Evolutionary conservation across 2,888 invertebrate genomes (phyloP).

Genomic region (Spodoptera littoralis): DNA sequence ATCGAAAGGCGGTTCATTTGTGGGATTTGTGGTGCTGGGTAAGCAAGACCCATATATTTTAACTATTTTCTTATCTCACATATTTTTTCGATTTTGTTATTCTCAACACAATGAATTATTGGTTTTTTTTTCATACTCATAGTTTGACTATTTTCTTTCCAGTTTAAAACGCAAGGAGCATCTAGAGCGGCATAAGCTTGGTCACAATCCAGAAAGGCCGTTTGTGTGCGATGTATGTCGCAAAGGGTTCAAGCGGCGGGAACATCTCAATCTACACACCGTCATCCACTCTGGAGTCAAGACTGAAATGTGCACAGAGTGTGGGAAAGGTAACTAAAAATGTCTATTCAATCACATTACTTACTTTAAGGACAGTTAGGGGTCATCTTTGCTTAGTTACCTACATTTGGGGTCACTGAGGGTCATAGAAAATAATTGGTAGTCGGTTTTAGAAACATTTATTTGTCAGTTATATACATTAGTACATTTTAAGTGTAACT

Average conservation of each 20-base stretch:
- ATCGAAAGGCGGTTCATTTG: slow-evolving; percentile 94
- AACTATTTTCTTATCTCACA: not conserved
- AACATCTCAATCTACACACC: slow-evolving; percentile 94
- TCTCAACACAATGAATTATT: too few relatives aligned
- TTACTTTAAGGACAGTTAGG: too few relatives aligned
- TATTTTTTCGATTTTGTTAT: too few relatives aligned
- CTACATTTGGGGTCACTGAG: too few relatives aligned
- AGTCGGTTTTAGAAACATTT: not conserved
- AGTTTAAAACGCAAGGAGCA: slow-evolving; percentile 93
- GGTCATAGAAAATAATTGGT: too few relatives aligned
- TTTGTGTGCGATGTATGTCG: slow-evolving; percentile 93
- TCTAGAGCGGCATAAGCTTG: slow-evolving; percentile 93
- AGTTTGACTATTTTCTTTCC: slow-evolving; percentile 5
- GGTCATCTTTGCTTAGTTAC: too few relatives aligned
- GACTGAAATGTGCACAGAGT: slow-evolving; percentile 93
- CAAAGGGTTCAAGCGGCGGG: slow-evolving; percentile 94
- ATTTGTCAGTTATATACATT: not conserved
- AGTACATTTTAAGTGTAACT: too few relatives aligned
- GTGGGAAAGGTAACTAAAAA: slow-evolving; percentile 89
- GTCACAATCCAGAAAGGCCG: slow-evolving; percentile 94
- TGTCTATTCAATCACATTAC: too few relatives aligned
- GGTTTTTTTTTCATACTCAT: too few relatives aligned
- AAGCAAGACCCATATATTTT: slow-evolving; percentile 43
- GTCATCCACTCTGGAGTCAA: slow-evolving; percentile 96
- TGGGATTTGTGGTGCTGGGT: slow-evolving; percentile 93